Evolutionary conservation across 2,113 vertebrate genomes (phyloP), one percentile per base, ranked within the genome.

Genomic region (Phylloscopus trochilus): DNA sequence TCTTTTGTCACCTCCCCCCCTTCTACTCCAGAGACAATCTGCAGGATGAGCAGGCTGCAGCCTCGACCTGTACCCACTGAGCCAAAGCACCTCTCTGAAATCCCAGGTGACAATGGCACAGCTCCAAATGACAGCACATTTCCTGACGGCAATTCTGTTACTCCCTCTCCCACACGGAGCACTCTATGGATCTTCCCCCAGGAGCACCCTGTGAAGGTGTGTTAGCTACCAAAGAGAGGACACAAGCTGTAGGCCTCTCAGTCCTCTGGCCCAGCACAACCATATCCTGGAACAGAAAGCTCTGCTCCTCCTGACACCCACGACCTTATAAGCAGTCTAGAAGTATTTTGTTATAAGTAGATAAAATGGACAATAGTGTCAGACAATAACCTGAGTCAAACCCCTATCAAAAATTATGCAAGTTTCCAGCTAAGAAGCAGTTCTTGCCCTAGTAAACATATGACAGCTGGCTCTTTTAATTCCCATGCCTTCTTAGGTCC

Each of bases 31-130:
- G 74, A 24, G 41, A 46, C 69, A 39, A n/a, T 6, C 35, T n/a
- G 69, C n/a, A 44, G 62, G 41, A 35, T 0, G 0, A 21, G 47
- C 68, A 70, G 46, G 18, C 56, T 62, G 35, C 60, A 70, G 59
- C 6, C 49, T 27, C 41, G 6, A 82, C 37, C 63, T 31, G 22
- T 8, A 28, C 33, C 67, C 2, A 0, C 17, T 16, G 37, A 73
- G 37, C 39, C 37, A 74, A 68, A 66, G 8, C 28, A 14, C 28
- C n/a, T 9, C 53, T 44, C 83, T 76, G 27, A 56, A 66, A 93
- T 37, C 67, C 28, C 2, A 0, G 47, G 58, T 0, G 1, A 37
- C 72, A 68, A 4, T 5, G n/a, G n/a, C 53, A 41, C 72, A 67
- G 55, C 76, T 31, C 28, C 72, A 77, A 6, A 35, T 39, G 70